Conservation (phyloP, 2,113 vertebrate species). For the Neogale vison region DNA sequence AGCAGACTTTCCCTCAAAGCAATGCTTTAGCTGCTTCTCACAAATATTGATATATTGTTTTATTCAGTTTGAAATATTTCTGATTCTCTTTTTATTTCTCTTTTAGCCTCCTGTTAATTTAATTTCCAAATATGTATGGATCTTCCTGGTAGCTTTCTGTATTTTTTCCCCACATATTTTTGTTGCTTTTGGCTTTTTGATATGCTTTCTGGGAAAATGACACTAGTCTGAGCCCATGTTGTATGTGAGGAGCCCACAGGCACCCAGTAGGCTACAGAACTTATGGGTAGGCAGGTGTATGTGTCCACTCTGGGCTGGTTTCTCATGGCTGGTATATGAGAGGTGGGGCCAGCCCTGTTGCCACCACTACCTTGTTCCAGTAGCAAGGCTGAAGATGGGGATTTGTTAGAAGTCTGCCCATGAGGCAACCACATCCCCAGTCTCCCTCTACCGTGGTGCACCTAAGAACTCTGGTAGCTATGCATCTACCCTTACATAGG, state of each 20-base stretch:
- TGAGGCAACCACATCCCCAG: background rate
- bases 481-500: background rate
- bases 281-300: background rate
- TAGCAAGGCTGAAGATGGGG: background rate
- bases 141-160: constrained; percentile 4
- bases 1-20: background rate
- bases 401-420: background rate
- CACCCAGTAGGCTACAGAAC: background rate
- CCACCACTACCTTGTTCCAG: background rate
- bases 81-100: background rate
- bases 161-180: background rate
- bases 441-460: background rate
- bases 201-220: background rate
- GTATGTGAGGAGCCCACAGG: background rate
- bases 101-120: background rate
- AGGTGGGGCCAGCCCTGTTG: background rate
- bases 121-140: background rate
- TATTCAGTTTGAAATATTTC: background rate
- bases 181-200: constrained; percentile 10
- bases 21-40: background rate
- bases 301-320: background rate
- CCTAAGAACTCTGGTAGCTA: background rate
- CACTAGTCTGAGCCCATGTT: background rate
- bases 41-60: background rate
- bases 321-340: background rate